Evolutionary conservation across 2,113 vertebrate genomes (phyloP).

Genomic region (Spea bombifrons): DNA sequence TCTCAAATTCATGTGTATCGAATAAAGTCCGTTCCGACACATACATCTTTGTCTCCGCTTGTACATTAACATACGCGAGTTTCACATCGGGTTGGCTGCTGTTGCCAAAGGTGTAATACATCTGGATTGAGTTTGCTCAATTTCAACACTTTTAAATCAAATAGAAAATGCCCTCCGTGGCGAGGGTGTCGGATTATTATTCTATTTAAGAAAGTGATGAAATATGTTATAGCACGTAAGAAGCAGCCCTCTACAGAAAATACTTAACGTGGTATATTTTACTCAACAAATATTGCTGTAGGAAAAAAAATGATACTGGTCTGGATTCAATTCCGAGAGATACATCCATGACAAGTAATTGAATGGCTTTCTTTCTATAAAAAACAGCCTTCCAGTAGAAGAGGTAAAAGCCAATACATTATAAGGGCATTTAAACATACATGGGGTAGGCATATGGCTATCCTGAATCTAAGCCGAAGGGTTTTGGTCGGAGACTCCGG

Average conservation of each 20-base stretch:
- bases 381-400: too few relatives aligned
- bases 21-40: background rate
- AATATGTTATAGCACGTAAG: slow-evolving; percentile 10
- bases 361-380: too few relatives aligned
- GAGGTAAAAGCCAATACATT: too few relatives aligned
- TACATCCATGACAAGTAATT: too few relatives aligned
- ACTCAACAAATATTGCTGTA: too few relatives aligned
- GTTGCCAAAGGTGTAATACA: slow-evolving; percentile 21
- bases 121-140: slow-evolving; percentile 20
- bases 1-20: background rate
- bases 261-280: background rate
- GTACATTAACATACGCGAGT: slow-evolving; percentile 7
- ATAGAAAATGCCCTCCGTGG: slow-evolving; percentile 4
- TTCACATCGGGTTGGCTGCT: background rate
- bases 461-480: too few relatives aligned
- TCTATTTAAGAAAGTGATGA: slow-evolving; percentile 17
- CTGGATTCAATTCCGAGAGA: too few relatives aligned
- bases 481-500: background rate
- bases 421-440: too few relatives aligned
- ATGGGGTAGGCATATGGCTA: too few relatives aligned
- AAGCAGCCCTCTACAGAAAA: background rate
- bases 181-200: slow-evolving; percentile 12
- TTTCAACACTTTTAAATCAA: slow-evolving; percentile 20
- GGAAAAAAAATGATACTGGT: too few relatives aligned
- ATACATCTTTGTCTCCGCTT: slow-evolving; percentile 10